Evolutionary conservation across 2,888 invertebrate species (phyloP).

Genomic region (Podotricha telesiphe): DNA sequence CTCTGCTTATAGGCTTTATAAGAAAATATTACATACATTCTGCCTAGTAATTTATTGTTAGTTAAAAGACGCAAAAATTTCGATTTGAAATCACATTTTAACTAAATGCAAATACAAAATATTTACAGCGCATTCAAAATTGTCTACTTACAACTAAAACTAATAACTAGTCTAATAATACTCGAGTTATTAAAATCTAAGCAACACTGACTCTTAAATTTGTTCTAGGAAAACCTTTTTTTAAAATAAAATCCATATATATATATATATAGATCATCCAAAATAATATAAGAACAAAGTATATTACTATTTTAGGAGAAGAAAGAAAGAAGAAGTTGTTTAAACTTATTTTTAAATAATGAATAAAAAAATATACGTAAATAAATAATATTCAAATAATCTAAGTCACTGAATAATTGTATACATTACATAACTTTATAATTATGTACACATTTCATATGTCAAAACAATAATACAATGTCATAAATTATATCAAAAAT

Average conservation of each 20-base stretch:
- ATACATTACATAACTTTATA: background rate
- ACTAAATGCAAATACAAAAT: conserved; percentile 51
- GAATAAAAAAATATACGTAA: background rate
- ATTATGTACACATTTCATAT: conserved; percentile 5
- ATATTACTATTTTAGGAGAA: no score
- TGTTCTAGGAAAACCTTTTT: conserved; percentile 40
- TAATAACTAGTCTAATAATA: conserved; percentile 69
- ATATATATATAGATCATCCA: background rate
- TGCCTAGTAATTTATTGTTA: conserved; percentile 4
- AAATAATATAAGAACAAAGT: background rate
- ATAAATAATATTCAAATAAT: background rate
- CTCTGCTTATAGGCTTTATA: background rate
- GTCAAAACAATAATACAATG: conserved; percentile 19
- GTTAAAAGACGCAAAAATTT: conserved; percentile 8
- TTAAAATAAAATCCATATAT: background rate
- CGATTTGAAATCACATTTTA: conserved; percentile 50
- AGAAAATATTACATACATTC: background rate
- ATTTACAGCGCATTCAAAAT: conserved; percentile 49
- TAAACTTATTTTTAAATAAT: no score
- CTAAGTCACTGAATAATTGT: background rate
- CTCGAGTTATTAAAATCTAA: conserved; percentile 62
- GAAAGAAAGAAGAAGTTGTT: no score
- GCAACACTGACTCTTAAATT: conserved; percentile 49
- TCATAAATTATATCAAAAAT: conserved; percentile 35
- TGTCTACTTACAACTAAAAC: conserved; percentile 71